phyloP scores from a whole-genome alignment of 2,797 vertebrate genomes.

The Megaceryle alcyon region DNA sequence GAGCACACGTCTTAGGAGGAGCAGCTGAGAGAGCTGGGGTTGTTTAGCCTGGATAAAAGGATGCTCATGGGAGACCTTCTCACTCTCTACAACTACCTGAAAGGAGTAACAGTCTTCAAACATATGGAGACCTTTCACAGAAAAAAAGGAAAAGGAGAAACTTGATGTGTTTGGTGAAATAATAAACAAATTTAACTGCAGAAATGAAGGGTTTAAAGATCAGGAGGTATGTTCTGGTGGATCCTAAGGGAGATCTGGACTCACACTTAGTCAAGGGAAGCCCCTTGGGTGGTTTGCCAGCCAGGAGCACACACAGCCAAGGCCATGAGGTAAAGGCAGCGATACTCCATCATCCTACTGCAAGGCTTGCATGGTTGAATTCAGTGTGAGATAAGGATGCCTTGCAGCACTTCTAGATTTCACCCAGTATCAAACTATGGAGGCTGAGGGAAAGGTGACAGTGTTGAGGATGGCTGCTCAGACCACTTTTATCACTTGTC shows the following conservation, averaged over 20 bases:
- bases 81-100: no score
- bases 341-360: rapidly evolving
- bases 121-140: neutral
- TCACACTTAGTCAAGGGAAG: rapidly evolving
- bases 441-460: neutral
- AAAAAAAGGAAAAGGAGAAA: neutral
- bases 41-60: no score
- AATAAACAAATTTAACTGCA: neutral
- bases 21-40: no score
- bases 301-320: neutral
- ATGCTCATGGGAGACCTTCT: no score
- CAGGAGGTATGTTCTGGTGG: neutral
- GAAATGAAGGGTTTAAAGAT: neutral
- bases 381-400: neutral
- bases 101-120: neutral
- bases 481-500: neutral
- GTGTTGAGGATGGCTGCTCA: neutral
- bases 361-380: neutral
- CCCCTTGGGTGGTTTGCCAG: neutral
- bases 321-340: neutral
- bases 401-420: neutral
- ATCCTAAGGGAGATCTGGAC: neutral
- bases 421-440: neutral
- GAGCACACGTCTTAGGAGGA: no score
- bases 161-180: neutral